phyloP scores from a whole-genome alignment of 1,140 invertebrate species.

The Monochamus saltuarius region DNA sequence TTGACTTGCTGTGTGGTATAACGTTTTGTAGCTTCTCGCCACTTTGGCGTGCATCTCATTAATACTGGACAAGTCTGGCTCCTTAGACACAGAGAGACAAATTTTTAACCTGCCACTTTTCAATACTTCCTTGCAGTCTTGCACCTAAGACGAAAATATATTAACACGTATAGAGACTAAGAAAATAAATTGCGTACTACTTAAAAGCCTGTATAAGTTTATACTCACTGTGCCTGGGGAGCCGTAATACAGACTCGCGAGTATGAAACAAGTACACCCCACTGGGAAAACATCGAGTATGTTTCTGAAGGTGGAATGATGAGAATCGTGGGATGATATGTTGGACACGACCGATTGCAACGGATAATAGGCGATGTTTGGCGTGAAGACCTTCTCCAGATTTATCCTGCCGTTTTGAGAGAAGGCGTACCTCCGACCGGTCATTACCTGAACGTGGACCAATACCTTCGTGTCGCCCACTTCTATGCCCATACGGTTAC shows the following conservation, averaged over 20 bases:
- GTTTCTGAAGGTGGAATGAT: conserved; percentile 45
- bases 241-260: conserved; percentile 79
- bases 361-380: conserved; percentile 61
- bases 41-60: conserved; percentile 44
- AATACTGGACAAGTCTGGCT: conserved; percentile 51
- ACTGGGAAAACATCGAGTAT: conserved; percentile 72
- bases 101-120: conserved; percentile 51
- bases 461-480: conserved; percentile 70
- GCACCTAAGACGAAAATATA: conserved; percentile 31
- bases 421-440: conserved; percentile 64
- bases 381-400: conserved; percentile 70
- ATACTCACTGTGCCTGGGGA: conserved; percentile 66
- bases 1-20: conserved; percentile 41
- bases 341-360: conserved; percentile 68
- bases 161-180: background rate
- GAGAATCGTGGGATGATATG: conserved; percentile 56
- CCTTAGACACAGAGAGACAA: conserved; percentile 46
- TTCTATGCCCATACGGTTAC: conserved; percentile 69
- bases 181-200: too few species aligned
- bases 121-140: conserved; percentile 48
- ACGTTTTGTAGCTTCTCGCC: conserved; percentile 46
- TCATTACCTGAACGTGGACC: conserved; percentile 71
- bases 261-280: conserved; percentile 71
- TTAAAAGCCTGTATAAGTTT: background rate
- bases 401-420: conserved; percentile 59